These are phyloP conservation scores for Drosophila teissieri DNA, from an alignment of 1,140 invertebrate genomes.

Conservation along the genomic window DNA sequence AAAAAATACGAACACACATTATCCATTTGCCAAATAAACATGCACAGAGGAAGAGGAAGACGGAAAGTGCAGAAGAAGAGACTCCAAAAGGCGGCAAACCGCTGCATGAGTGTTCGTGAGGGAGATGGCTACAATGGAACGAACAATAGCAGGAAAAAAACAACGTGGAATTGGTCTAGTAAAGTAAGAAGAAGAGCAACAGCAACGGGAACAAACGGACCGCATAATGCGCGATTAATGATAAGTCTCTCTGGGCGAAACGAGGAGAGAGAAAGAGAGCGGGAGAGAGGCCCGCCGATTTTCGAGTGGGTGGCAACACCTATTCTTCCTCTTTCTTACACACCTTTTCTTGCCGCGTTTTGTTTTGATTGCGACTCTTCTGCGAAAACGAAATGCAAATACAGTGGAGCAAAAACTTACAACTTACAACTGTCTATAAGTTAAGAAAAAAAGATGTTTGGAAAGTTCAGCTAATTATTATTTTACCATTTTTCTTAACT, in stretches of 20 bases:
- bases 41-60: constrained; percentile 9
- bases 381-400: constrained; percentile 6
- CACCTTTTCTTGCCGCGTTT: constrained; percentile 48
- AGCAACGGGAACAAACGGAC: constrained; percentile 37
- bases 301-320: constrained; percentile 53
- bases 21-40: constrained; percentile 71
- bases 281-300: constrained; percentile 1
- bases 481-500: no score
- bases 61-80: constrained; percentile 20
- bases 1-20: constrained; percentile 26
- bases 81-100: constrained; percentile 64
- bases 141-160: constrained; percentile 39
- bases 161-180: constrained; percentile 60
- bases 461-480: neutral
- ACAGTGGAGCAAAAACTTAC: constrained; percentile 6
- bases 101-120: constrained; percentile 10
- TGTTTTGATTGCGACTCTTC: constrained; percentile 64
- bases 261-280: neutral
- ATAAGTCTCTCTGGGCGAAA: constrained; percentile 34
- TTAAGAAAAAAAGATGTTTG: neutral
- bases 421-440: neutral
- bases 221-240: constrained; percentile 61
- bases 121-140: constrained; percentile 42
- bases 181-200: constrained; percentile 35
- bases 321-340: constrained; percentile 12